Conservation (phyloP, 2,113 vertebrate species). For the Rhipidura dahli region DNA sequence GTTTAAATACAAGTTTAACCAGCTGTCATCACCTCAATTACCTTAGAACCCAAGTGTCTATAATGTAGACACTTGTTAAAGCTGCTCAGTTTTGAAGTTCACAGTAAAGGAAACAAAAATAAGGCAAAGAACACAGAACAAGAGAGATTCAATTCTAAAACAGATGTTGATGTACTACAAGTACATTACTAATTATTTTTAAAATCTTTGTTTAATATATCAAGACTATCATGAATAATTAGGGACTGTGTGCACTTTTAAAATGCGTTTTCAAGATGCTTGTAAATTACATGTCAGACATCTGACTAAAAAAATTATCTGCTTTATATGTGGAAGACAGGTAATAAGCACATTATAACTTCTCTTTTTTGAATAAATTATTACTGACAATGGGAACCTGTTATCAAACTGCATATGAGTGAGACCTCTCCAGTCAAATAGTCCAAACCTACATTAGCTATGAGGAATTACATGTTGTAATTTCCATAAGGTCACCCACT, state of each 20-base stretch:
- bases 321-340: not conserved
- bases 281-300: not conserved
- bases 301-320: not conserved
- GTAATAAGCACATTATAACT: not conserved
- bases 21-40: not conserved
- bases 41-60: not conserved
- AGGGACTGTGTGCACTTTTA: not conserved
- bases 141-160: not conserved
- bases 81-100: not conserved
- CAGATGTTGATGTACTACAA: not conserved
- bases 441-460: not conserved
- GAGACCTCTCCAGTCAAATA: constrained; percentile 12
- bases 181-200: not conserved
- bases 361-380: not conserved
- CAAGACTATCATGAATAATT: not conserved
- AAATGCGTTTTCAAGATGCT: not conserved
- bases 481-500: constrained; percentile 16
- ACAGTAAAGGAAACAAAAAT: not conserved
- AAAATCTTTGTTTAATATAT: not conserved
- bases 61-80: not conserved
- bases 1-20: not conserved
- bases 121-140: not conserved
- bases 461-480: not conserved
- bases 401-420: not conserved
- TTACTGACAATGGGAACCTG: not conserved